Evolutionary conservation across 23 tunicate genomes (phyloP), one percentile per base, ranked within the genome.

Genomic region (Halocynthia aurantium): DNA sequence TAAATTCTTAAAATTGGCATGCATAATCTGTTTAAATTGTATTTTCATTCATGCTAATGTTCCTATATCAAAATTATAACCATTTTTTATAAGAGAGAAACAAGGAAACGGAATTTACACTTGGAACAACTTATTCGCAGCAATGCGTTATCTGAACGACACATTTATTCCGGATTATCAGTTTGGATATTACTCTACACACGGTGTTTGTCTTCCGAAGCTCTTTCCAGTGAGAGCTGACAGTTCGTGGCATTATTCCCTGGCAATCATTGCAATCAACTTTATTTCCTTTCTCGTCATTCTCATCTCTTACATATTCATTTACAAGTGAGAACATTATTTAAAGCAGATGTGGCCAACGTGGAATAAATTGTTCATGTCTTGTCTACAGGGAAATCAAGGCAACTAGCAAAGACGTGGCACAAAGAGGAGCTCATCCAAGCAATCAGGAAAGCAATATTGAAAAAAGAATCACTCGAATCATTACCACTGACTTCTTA

Each of bases 191-290:
- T 65, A 65, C 6, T 65, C 70, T 1, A 65, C 49, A 9, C 70
- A 65, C 19, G 70, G 70, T 8, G 70, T 65, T 11, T 65, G 70
- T 15, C 31, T 65, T 9, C 70, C 70, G 70, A 65, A 65, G 70
- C 31, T 65, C 10, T 65, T 65, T 15, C 70, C 70, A 65, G 31
- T 49, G 19, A 11, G 49, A 15, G 31, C 10, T 15, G 70, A 65
- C 70, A 40, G 49, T 20, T 20, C 70, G 19, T 65, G 70, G 70
- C 70, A 65, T 40, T 65, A 65, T 65, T 65, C 70, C 49, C 22
- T 65, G 22, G 10, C 31, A 10, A 65, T 65, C 9, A 65, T 65
- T 1, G 15, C 31, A 9, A 65, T 65, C 15, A 65, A 65, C 6
- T 65, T 65, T 65, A 15, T 65, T 9, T 65, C 70, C 49, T 65